phyloP scores from a whole-genome alignment of 2,113 vertebrate species.

The Hypomesus transpacificus region DNA sequence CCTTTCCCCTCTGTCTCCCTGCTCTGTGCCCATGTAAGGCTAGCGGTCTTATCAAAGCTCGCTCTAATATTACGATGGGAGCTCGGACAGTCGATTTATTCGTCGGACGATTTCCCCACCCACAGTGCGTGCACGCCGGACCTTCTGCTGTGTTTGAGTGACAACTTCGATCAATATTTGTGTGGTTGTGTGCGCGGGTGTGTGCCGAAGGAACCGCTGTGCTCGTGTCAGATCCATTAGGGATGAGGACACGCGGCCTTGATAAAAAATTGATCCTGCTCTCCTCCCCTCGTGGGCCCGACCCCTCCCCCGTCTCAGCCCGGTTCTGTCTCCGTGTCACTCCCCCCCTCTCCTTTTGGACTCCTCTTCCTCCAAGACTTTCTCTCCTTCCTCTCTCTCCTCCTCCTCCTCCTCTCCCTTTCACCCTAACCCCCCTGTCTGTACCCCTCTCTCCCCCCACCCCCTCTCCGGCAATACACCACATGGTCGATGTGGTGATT shows the following conservation, averaged over 20 bases:
- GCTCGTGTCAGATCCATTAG: slow-evolving; percentile 62
- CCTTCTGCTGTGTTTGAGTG: background rate
- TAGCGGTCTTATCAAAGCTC: too few relatives aligned
- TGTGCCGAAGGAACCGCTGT: slow-evolving; percentile 19
- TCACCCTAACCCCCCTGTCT: slow-evolving; percentile 2
- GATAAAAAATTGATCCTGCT: slow-evolving; percentile 68
- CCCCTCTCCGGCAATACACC: too few relatives aligned
- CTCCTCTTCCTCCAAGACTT: background rate
- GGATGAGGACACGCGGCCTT: slow-evolving; percentile 58
- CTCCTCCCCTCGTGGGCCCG: slow-evolving; percentile 49
- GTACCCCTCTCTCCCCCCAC: background rate
- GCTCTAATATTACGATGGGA: too few relatives aligned
- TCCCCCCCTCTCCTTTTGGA: slow-evolving; percentile 1
- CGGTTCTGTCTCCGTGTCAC: slow-evolving; percentile 32
- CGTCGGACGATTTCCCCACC: too few relatives aligned
- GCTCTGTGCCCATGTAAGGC: slow-evolving; percentile 3
- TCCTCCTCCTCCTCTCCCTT: background rate
- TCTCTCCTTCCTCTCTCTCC: background rate
- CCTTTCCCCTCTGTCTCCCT: slow-evolving; percentile 21
- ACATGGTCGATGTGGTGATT: too few relatives aligned
- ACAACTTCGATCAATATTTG: background rate
- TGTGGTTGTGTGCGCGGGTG: background rate
- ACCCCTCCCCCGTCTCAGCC: slow-evolving; percentile 48
- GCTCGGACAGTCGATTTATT: too few relatives aligned
- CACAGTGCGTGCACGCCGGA: too few relatives aligned